Evolutionary conservation across 2,113 vertebrate species (phyloP), one percentile per base, ranked within the genome.

Genomic region (Tympanuchus pallidicinctus): DNA sequence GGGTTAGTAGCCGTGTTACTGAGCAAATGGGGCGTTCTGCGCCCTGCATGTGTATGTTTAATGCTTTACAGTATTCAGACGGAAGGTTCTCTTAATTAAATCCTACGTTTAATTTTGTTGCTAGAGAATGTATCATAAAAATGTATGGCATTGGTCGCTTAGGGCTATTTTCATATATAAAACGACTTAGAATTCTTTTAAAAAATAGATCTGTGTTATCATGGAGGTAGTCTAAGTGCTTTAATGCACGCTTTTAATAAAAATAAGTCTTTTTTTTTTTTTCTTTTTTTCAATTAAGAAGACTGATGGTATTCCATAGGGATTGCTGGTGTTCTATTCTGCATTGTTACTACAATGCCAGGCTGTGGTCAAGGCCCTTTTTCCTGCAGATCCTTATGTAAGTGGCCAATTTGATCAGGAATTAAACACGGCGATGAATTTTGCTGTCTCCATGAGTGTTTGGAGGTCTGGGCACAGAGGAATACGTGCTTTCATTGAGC

Each of bases 271-370:
- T 2, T 2, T 30, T 59, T 52, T 38, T 38, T 54, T 52, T 5
- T 27, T 17, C 24, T 59, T 52, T 38, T 54, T 54, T 28, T 15
- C 24, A 52, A 12, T 48, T 30, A n/a, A 71, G 54, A 78, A 10
- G 32, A 80, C 28, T 54, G 72, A 15, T 56, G 25, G 19, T 71
- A 9, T 64, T 24, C 24, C 7, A 9, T 10, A 71, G 82, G 69
- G 8, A 74, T 88, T 90, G 69, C 34, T 52, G 36, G 52, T 59
- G 32, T 81, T 86, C 50, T 77, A 7, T 71, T 90, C 34, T 93
- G 69, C 73, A 77, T 95, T 93, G 76, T 94, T 93, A 6, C 69
- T 81, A 38, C 65, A 78, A n/a, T 64, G 86, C 65, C 21, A 78
- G 73, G 82, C 77, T 88, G 3, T 19, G 50, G 70, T 56, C 61